A percentile compares a stretch with the other conserved stretches of the same genome.
Evolutionary conservation across 2,797 vertebrate genomes (phyloP).

Genomic region (Parauchenoglanis ngamensis): DNA sequence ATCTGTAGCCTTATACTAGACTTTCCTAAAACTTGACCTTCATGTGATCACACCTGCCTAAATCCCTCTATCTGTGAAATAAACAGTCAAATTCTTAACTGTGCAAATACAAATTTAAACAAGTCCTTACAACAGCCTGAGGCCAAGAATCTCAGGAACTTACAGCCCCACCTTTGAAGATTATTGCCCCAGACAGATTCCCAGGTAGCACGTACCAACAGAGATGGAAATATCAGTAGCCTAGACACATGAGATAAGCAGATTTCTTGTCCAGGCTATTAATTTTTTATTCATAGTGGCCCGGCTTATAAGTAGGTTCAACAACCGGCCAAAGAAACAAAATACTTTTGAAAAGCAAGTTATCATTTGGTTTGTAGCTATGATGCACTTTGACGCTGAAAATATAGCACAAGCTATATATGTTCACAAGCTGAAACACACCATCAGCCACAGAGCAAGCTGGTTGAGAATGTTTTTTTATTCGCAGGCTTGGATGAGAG

Average conservation of each 20-base stretch:
- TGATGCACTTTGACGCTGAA: background rate
- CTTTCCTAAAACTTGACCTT: background rate
- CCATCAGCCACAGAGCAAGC: background rate
- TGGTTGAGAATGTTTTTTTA: background rate
- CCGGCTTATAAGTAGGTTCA: background rate
- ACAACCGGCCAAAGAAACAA: background rate
- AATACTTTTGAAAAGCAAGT: background rate
- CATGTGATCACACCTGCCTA: background rate
- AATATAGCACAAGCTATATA: no score
- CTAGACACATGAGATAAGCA: background rate
- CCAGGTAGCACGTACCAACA: background rate
- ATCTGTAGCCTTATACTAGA: background rate
- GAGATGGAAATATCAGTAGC: background rate
- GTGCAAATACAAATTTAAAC: background rate
- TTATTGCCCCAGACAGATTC: background rate
- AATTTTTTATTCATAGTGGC: background rate
- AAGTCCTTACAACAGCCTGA: background rate
- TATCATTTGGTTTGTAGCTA: background rate
- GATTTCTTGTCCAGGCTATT: background rate
- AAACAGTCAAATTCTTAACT: slow-evolving; percentile 10
- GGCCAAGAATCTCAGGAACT: background rate
- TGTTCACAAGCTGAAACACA: no score
- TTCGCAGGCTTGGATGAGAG: background rate
- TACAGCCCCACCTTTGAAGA: background rate
- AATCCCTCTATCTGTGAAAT: background rate